These are phyloP conservation scores for Lepidurus apus DNA, from an alignment of 1,140 invertebrate species.

Conservation along the genomic window DNA sequence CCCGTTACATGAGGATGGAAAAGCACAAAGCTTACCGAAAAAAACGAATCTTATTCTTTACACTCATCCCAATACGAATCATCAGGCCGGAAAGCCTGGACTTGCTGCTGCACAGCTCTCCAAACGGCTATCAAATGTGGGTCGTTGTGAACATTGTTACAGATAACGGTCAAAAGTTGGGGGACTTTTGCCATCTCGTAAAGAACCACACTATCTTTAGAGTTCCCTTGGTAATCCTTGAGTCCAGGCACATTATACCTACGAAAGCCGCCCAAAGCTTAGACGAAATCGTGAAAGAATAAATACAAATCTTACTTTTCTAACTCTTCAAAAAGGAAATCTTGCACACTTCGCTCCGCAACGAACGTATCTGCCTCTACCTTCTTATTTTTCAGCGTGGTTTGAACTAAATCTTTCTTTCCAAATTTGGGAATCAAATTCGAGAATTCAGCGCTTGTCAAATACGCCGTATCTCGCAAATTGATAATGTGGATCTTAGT, in stretches of 20 bases:
- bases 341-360: neutral
- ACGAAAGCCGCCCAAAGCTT: neutral
- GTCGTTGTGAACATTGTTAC: neutral
- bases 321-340: neutral
- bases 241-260: neutral
- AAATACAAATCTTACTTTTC: neutral
- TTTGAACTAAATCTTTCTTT: neutral
- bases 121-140: neutral
- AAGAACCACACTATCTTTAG: neutral
- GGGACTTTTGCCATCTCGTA: neutral
- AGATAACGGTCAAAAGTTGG: constrained; percentile 1
- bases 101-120: neutral
- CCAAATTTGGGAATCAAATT: neutral
- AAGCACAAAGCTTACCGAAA: too few relatives aligned
- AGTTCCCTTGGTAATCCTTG: neutral
- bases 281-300: neutral
- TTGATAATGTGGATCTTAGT: constrained; percentile 1
- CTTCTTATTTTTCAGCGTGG: neutral
- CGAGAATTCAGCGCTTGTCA: neutral
- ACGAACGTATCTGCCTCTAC: neutral
- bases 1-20: too few relatives aligned
- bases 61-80: neutral
- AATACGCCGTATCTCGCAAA: neutral
- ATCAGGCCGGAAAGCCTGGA: neutral
- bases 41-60: neutral